Conservation (phyloP, 2,888 invertebrate genomes). For the Caradrina kadenii region DNA sequence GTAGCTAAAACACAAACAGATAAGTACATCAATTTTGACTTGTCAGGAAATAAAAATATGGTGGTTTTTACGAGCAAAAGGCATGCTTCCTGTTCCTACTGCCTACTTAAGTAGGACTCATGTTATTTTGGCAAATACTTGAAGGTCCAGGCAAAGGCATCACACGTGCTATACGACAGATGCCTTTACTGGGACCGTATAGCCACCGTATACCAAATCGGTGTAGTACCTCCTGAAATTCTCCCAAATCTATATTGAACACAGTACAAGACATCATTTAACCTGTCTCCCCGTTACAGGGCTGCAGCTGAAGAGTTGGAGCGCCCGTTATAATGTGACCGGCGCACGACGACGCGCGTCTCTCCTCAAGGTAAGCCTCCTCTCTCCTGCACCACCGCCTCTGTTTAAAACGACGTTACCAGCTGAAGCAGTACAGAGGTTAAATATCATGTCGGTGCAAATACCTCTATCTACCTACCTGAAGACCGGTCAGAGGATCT, state of each 20-base stretch:
- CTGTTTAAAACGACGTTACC: constrained; percentile 12
- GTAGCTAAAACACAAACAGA: too few species aligned
- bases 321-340: constrained; percentile 88
- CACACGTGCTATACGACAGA: not conserved
- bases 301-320: constrained; percentile 75
- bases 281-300: constrained; percentile 72
- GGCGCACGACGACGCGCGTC: constrained; percentile 84
- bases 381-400: constrained; percentile 57
- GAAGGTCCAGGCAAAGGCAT: not conserved
- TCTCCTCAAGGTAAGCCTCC: constrained; percentile 86
- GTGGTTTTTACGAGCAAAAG: not conserved
- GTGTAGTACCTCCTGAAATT: not conserved
- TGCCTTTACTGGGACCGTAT: not conserved
- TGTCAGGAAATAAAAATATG: not conserved
- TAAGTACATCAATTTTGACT: not conserved
- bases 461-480: constrained; percentile 35
- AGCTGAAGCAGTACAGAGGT: constrained; percentile 19
- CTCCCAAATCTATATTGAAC: not conserved
- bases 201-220: too few species aligned
- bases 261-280: constrained; percentile 32
- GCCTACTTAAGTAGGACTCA: not conserved
- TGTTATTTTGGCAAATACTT: constrained; percentile 1
- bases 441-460: constrained; percentile 38
- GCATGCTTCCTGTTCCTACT: not conserved
- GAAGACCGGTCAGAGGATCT: constrained; percentile 24